A percentile compares a stretch with the other conserved stretches of the same genome.
These are phyloP conservation scores for Vespertilio murinus DNA, from an alignment of 2,797 vertebrate species.

Conservation along the genomic window DNA sequence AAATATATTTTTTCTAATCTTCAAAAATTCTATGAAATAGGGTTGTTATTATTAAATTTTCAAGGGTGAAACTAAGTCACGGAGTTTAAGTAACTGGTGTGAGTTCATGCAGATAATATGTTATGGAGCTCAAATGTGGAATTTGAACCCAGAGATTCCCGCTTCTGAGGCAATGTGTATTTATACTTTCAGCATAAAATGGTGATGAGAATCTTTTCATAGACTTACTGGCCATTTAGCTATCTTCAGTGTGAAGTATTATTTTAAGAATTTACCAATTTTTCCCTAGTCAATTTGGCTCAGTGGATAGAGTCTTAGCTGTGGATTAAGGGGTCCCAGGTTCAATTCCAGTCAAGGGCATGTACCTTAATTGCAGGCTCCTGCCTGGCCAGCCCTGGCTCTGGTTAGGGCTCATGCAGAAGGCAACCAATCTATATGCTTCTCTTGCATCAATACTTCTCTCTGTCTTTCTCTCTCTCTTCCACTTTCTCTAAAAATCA, in stretches of 20 bases:
- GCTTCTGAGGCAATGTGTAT: background rate
- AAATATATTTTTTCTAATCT: background rate
- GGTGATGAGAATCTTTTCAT: background rate
- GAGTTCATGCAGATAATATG: background rate
- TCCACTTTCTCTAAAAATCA: no score
- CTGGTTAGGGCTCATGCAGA: no score
- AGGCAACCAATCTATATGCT: no score
- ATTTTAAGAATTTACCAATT: background rate
- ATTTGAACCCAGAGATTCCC: background rate
- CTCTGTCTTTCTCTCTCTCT: no score
- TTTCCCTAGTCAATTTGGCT: background rate
- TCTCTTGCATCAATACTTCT: no score
- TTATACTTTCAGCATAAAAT: background rate
- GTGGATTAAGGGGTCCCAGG: no score
- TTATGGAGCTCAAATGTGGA: background rate
- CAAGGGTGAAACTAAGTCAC: background rate
- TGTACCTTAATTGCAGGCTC: no score
- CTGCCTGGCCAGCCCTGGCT: no score
- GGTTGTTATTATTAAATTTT: background rate
- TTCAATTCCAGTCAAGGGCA: no score
- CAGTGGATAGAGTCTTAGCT: no score
- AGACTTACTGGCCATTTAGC: background rate
- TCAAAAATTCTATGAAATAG: background rate
- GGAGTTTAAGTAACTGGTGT: background rate
- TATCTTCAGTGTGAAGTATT: background rate